Evolutionary conservation across 2,113 vertebrate species (phyloP).

Genomic region (Gasterosteus aculeatus): DNA sequence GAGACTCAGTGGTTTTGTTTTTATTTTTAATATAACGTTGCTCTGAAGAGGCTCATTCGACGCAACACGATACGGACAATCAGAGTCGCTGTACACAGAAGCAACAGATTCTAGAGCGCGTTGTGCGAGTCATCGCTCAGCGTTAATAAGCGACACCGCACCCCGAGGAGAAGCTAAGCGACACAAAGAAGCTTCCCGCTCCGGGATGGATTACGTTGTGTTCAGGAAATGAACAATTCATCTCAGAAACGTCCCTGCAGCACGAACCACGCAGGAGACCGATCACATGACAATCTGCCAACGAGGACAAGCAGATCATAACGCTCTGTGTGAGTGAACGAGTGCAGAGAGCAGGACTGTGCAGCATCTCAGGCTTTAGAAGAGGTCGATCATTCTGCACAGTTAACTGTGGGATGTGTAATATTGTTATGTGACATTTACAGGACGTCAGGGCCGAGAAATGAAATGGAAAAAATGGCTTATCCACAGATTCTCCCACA

Average conservation of each 20-base stretch:
- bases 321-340: not conserved
- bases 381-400: not conserved
- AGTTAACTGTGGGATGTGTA: not conserved
- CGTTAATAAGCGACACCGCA: not conserved
- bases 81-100: not conserved
- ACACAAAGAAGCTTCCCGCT: not conserved
- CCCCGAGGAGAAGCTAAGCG: not conserved
- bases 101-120: not conserved
- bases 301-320: not conserved
- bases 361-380: not conserved
- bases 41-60: not conserved
- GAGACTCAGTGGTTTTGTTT: not conserved
- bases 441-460: not conserved
- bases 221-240: constrained; percentile 16
- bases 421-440: not conserved
- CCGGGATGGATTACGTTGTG: not conserved
- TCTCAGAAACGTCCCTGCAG: not conserved
- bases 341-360: not conserved
- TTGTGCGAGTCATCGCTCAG: not conserved
- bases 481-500: not conserved
- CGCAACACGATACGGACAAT: not conserved
- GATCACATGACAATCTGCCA: not conserved
- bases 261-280: not conserved
- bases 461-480: not conserved
- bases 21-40: not conserved